A percentile compares a stretch with the other conserved stretches of the same genome.
These are phyloP conservation scores for Ammodytes marinus DNA, from an alignment of 2,113 vertebrate species.

Conservation along the genomic window DNA sequence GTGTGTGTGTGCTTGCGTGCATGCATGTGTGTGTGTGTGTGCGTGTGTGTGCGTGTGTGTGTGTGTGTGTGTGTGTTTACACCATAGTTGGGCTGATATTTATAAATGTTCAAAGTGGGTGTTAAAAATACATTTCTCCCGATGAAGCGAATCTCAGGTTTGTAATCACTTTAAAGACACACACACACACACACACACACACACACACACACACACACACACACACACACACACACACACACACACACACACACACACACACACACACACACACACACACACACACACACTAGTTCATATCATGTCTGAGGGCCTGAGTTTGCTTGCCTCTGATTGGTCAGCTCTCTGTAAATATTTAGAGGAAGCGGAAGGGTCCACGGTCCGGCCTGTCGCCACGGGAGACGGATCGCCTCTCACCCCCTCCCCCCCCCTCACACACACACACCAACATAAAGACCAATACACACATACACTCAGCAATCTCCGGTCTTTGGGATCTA, in stretches of 20 bases:
- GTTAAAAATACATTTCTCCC: constrained; percentile 1
- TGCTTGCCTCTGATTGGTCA: constrained; percentile 63
- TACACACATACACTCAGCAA: constrained; percentile 9
- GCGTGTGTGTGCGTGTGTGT: background rate
- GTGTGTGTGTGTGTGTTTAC: background rate
- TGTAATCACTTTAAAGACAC: constrained; percentile 32
- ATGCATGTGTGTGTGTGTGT: background rate
- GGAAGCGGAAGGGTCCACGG: constrained; percentile 78
- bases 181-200: constrained; percentile 20
- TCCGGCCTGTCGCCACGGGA: constrained; percentile 77
- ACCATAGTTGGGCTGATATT: constrained; percentile 28
- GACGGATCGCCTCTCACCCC: constrained; percentile 77
- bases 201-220: constrained; percentile 17
- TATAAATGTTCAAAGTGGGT: constrained; percentile 34
- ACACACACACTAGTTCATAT: constrained; percentile 49
- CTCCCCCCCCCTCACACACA: constrained; percentile 64
- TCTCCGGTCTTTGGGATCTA: constrained; percentile 58
- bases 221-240: constrained; percentile 18
- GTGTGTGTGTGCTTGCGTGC: background rate
- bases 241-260: constrained; percentile 18
- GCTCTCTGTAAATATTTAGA: constrained; percentile 83
- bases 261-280: constrained; percentile 41
- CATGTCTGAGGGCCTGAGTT: constrained; percentile 57
- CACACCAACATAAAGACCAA: constrained; percentile 41
- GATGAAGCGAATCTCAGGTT: background rate